Base-by-base conservation (phyloP, 1,140 invertebrate genomes). In the Saccostrea glomerata region DNA sequence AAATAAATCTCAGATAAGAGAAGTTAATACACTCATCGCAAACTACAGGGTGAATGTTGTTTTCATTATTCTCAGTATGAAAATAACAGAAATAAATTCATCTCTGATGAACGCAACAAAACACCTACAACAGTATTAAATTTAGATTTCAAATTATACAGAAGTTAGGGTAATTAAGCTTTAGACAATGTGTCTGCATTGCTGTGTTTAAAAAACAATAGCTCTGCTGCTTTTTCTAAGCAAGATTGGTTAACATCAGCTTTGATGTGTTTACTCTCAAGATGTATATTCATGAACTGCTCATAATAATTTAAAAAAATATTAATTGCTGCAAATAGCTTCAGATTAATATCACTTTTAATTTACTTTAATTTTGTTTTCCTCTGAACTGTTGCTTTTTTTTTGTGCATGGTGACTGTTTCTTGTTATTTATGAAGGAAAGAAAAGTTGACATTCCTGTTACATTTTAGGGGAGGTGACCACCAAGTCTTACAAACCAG, bases 401-500 rank as follows among this genome's bases (percentile, higher is more conserved):
- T 77, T 25, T 77, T 77, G 70, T 77, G 70, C 70, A 77, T 77
- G 30, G 12, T 30, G 70, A 77, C 30, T 36, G 0, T 36, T 36
- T 12, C 15, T 15, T 15, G 3, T 2, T 77, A 25, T 63, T 63
- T 2, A 13, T 25, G 12, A 77, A 40, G 70, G 25, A 77, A 77
- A 30, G 25, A 36, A 77, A 77, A 40, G 11, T 15, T 36, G 12
- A 17, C 47, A 40, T 77, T 77, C 12, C 0, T 77, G 11, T 77
- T 77, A 12, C 23, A 36, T 91, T 91, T 60, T 86, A 91, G 89
- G 91, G 56, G 89, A 91, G 82, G 70, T 63, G 23, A 89, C 84
- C 30, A 87, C 85, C 3, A 88, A 89, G 77, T 66, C 88, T 6
- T 91, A 89, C 85, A 90, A 90, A 55, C 91, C 91, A 20, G 87